These are phyloP conservation scores for Nineta flava DNA, from an alignment of 2,888 invertebrate species.

Conservation along the genomic window DNA sequence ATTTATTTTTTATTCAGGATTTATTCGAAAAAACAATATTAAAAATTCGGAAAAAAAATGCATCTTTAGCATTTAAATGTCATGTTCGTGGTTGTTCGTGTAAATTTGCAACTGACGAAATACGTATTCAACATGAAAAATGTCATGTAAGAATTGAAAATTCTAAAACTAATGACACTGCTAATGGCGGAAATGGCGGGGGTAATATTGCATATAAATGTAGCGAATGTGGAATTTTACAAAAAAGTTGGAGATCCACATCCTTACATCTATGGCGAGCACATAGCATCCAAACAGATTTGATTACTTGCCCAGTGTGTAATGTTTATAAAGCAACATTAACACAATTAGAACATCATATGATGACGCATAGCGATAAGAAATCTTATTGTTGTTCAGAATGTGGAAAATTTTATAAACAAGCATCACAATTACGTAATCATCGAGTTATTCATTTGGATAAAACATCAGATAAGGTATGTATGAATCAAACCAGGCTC, in stretches of 20 bases:
- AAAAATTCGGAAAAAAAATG: background rate
- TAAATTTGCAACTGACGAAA: slow-evolving; percentile 31
- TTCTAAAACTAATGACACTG: too few species aligned
- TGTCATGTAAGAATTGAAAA: slow-evolving; percentile 27
- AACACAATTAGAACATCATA: slow-evolving; percentile 42
- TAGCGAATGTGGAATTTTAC: slow-evolving; percentile 31
- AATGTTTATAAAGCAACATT: slow-evolving; percentile 35
- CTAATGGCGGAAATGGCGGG: slow-evolving; percentile 13
- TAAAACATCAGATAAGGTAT: slow-evolving; percentile 11
- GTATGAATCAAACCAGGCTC: background rate
- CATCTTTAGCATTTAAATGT: slow-evolving; percentile 26
- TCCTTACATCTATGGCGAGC: slow-evolving; percentile 51
- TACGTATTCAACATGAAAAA: slow-evolving; percentile 30
- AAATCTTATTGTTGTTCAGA: slow-evolving; percentile 32
- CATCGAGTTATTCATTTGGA: slow-evolving; percentile 37
- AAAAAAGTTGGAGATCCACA: slow-evolving; percentile 46
- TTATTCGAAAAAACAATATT: background rate
- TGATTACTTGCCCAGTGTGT: slow-evolving; percentile 40
- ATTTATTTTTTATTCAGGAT: background rate
- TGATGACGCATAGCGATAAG: slow-evolving; percentile 40
- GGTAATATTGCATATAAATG: slow-evolving; percentile 32
- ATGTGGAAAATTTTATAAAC: slow-evolving; percentile 46
- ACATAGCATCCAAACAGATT: slow-evolving; percentile 43
- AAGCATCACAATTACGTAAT: slow-evolving; percentile 41
- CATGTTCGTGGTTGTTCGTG: slow-evolving; percentile 34